Evolutionary conservation across 2,888 invertebrate species (phyloP).

Genomic region (Cataglyphis albicans): DNA sequence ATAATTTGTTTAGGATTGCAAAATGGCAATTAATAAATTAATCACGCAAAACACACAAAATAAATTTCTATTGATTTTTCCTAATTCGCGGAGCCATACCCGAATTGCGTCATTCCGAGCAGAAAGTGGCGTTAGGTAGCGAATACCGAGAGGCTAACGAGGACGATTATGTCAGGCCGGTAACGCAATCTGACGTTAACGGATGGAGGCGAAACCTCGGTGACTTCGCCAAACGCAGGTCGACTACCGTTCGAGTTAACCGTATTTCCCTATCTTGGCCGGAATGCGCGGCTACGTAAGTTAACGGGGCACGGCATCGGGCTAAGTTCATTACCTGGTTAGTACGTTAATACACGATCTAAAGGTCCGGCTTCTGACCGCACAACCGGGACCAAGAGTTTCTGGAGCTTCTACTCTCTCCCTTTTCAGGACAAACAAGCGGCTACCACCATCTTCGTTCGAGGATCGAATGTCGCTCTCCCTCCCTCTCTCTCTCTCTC

Average conservation of each 20-base stretch:
- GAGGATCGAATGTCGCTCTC: slow-evolving; percentile 61
- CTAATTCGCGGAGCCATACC: neutral
- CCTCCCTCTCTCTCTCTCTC: too few species aligned
- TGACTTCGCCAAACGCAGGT: slow-evolving; percentile 20
- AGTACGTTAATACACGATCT: slow-evolving; percentile 58
- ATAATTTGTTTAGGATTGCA: neutral
- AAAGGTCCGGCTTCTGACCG: slow-evolving; percentile 44
- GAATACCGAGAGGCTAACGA: slow-evolving; percentile 13
- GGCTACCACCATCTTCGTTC: slow-evolving; percentile 6
- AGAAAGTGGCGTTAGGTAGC: neutral
- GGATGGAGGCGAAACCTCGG: slow-evolving; percentile 25
- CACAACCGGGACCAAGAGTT: slow-evolving; percentile 60
- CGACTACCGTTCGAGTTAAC: slow-evolving; percentile 31
- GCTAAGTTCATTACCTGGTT: slow-evolving; percentile 67
- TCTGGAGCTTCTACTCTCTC: slow-evolving; percentile 56
- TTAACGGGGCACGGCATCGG: slow-evolving; percentile 58
- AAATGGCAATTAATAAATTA: neutral
- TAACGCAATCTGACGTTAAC: slow-evolving; percentile 48
- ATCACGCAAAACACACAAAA: neutral
- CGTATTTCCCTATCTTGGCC: slow-evolving; percentile 21
- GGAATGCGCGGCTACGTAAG: slow-evolving; percentile 25
- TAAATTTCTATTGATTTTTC: neutral
- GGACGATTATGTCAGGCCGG: slow-evolving; percentile 36
- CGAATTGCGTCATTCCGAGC: neutral
- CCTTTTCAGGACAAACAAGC: slow-evolving; percentile 59